phyloP scores from a whole-genome alignment of 37 sponge, comb jelly and placozoan species.

The Beroe ovata region DNA sequence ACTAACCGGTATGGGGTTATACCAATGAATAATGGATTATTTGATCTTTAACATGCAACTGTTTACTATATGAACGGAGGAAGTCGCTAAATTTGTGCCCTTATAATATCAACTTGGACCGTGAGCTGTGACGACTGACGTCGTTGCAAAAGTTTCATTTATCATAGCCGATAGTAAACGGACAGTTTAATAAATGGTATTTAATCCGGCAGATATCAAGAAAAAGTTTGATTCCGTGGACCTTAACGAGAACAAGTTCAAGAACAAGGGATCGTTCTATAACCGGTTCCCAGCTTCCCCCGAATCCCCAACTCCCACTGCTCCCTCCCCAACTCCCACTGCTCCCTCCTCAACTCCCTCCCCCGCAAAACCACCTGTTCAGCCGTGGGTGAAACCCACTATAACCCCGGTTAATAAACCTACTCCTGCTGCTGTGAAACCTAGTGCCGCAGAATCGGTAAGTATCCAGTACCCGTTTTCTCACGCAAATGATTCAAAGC shows the following conservation, averaged over 20 bases:
- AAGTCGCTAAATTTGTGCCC: too few species aligned
- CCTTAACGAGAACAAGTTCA: constrained; percentile 42
- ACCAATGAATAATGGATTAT: too few species aligned
- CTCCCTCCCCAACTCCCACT: not conserved
- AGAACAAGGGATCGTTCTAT: constrained; percentile 38
- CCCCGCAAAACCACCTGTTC: not conserved
- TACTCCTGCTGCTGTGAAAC: not conserved
- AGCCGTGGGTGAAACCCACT: not conserved
- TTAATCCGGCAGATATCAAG: constrained; percentile 66
- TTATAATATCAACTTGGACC: too few species aligned
- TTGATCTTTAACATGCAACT: too few species aligned
- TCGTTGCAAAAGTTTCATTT: too few species aligned
- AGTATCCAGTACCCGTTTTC: too few species aligned
- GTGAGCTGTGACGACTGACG: too few species aligned
- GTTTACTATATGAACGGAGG: too few species aligned
- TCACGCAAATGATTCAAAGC: too few species aligned
- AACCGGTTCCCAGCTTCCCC: not conserved
- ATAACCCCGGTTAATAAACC: not conserved
- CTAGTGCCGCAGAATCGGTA: not conserved
- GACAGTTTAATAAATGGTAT: too few species aligned
- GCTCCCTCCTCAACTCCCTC: not conserved
- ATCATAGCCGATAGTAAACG: too few species aligned
- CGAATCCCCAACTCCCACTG: not conserved
- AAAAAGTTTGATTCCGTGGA: constrained; percentile 37
- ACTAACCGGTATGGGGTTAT: too few species aligned